Percentiles rank a stretch among this genome's conserved stretches.
Conservation (phyloP, 2,113 vertebrate genomes). For the Corythornis vintsioides region DNA sequence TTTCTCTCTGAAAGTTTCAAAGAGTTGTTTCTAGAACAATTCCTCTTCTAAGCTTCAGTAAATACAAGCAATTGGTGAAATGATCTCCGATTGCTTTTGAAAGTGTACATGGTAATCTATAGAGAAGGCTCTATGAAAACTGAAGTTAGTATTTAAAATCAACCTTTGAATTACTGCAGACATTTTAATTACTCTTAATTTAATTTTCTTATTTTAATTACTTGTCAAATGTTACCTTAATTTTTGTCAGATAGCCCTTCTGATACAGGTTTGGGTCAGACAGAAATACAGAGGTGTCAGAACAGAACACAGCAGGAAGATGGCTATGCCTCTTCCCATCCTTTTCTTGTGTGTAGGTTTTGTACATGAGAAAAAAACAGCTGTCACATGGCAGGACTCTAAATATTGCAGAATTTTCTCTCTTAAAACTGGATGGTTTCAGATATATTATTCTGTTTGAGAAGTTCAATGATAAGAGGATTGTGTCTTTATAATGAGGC, state of each 20-base stretch:
- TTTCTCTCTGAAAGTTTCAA: not conserved
- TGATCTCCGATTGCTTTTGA: not conserved
- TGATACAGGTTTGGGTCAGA: constrained; percentile 22
- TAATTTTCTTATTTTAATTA: constrained; percentile 9
- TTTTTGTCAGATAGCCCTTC: constrained; percentile 55
- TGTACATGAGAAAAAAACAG: not conserved
- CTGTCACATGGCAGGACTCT: not conserved
- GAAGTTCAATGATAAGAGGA: not conserved
- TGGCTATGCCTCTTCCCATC: not conserved
- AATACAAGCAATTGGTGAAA: not conserved
- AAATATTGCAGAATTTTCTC: not conserved
- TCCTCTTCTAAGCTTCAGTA: not conserved
- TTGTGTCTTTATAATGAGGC: not conserved
- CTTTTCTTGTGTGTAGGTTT: not conserved
- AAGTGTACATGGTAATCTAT: not conserved
- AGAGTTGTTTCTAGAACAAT: not conserved
- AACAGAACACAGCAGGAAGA: constrained; percentile 20
- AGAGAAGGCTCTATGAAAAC: not conserved
- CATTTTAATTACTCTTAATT: constrained; percentile 15
- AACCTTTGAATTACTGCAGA: constrained; percentile 32
- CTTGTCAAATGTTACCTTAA: constrained; percentile 16
- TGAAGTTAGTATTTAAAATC: not conserved
- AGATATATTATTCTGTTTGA: constrained; percentile 9
- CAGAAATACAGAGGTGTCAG: not conserved
- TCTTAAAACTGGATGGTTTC: not conserved